Evolutionary conservation across 2,113 vertebrate species (phyloP), one percentile per base, ranked within the genome.

Genomic region (Pluvialis apricaria): DNA sequence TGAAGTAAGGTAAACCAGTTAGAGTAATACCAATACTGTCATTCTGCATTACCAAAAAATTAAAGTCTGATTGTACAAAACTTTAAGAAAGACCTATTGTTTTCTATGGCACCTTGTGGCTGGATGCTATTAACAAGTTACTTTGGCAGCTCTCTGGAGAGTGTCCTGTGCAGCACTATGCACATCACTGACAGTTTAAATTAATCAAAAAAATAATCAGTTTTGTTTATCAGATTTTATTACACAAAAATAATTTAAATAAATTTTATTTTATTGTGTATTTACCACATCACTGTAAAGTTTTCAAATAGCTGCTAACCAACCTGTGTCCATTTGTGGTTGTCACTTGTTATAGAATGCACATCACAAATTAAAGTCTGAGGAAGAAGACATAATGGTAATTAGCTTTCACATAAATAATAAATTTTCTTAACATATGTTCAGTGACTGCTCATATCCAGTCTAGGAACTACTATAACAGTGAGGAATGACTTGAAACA

Each of bases 241-340:
- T 79, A 83, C 91, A 60, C 12, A 62, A 85, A 22, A 55, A 38
- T 38, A 38, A 29, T 7, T 25, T 10, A 69, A 40, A 31, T 18
- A 3, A 9, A 24, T 34, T 49, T 55, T 11, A 18, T 32, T 79
- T 62, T 71, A 31, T 73, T 81, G 8, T 70, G 5, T 32, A 82
- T 82, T 44, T 38, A 52, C 38, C 21, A 24, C 62, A 84, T 36
- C 25, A 55, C 24, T 54, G 21, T 58, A 17, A 83, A 55, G 6
- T 70, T 87, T 77, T 86, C 71, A 86, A 88, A 29, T 60, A 86
- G 65, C 62, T 57, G 55, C 40, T 80, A 45, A 96, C 97, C 92
- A 96, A 99, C 99, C 99, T 99, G 99, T 57, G 99, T 99, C 99
- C 99, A 99, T 91, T 99, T 99, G 97, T 99, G 99, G 97, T 99